Conservation (phyloP, 2,113 vertebrate genomes). For the Callaeas wilsoni region DNA sequence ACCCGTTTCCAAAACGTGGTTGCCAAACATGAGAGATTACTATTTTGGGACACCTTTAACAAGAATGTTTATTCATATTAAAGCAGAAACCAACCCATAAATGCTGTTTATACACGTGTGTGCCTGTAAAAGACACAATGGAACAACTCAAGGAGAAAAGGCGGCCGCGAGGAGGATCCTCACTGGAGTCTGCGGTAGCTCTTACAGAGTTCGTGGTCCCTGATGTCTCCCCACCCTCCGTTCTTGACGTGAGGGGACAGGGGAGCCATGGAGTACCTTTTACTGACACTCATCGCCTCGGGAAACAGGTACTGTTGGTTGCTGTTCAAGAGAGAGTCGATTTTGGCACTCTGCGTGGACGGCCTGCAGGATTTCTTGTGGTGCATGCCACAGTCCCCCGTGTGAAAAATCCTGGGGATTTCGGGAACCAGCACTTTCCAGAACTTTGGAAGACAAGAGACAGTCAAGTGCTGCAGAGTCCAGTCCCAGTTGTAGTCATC, state of each 20-base stretch:
- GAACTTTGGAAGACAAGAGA: constrained; percentile 89
- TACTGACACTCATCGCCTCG: constrained; percentile 81
- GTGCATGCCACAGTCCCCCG: constrained; percentile 97
- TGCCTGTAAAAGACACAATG: constrained; percentile 23
- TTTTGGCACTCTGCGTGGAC: constrained; percentile 86
- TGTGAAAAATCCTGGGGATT: constrained; percentile 91
- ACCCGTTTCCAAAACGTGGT: not conserved
- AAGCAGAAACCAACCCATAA: constrained; percentile 75
- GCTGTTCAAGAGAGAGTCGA: constrained; percentile 86
- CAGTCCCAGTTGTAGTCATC: constrained; percentile 99
- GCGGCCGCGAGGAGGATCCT: constrained; percentile 52
- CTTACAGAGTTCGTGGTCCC: constrained; percentile 98
- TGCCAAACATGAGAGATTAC: constrained; percentile 50
- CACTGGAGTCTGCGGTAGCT: constrained; percentile 96
- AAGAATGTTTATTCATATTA: constrained; percentile 67
- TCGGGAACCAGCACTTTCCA: constrained; percentile 97
- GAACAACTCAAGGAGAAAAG: constrained; percentile 45
- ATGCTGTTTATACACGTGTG: constrained; percentile 52
- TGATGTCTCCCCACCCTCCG: constrained; percentile 97
- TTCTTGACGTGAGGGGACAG: constrained; percentile 95
- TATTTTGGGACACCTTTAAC: constrained; percentile 64
- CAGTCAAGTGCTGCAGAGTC: constrained; percentile 93
- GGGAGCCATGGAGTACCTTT: constrained; percentile 83
- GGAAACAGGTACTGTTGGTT: constrained; percentile 91
- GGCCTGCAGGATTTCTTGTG: constrained; percentile 94